Evolutionary conservation across 2,797 vertebrate species (phyloP), one percentile per base, ranked within the genome.

Genomic region (Neostethus bicornis): DNA sequence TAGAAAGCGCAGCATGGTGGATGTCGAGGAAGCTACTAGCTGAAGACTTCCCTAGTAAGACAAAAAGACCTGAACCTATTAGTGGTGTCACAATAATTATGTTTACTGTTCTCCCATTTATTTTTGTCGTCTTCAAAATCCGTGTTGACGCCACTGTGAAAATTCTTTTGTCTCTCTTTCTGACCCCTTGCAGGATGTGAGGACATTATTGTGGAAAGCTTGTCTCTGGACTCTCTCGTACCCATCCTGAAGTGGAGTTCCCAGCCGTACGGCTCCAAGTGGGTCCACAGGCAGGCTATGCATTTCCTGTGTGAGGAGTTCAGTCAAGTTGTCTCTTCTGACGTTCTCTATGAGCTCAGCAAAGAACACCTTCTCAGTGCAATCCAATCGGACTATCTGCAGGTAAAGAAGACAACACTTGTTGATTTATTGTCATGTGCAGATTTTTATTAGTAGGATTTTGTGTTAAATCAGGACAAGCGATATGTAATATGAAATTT

Each of bases 251-350:
- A 97, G 90, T 99, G 97, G 97, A 99, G 97, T 86, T 96, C 96
- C 11, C 97, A 98, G 91, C 96, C 97, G 0, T 98, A 99, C 0
- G 97, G 97, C 59, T 99, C 97, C 61, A 96, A 96, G 75, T 99
- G 97, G 97, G 97, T 99, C 19, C 92, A 98, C 86, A 93, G 96
- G n/a, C 97, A 98, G 88, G 97, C 95, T 0, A 89, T 96, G 54
- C 95, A 99, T 92, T 99, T 98, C 93, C 95, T 99, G 84, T 99
- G 97, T 76, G 97, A 99, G 92, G 97, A 99, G 82, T 99, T 98
- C 89, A 96, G 93, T 84, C 97, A 98, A 82, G 92, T 98, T 75
- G 95, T 98, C 92, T 91, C 92, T 80, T 97, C 97, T 0, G 95
- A 98, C 60, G 94, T 99, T 54, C 96, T 99, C 73, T 96, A 96